phyloP scores from a whole-genome alignment of 2,797 vertebrate genomes.

The Rhinella marina region DNA sequence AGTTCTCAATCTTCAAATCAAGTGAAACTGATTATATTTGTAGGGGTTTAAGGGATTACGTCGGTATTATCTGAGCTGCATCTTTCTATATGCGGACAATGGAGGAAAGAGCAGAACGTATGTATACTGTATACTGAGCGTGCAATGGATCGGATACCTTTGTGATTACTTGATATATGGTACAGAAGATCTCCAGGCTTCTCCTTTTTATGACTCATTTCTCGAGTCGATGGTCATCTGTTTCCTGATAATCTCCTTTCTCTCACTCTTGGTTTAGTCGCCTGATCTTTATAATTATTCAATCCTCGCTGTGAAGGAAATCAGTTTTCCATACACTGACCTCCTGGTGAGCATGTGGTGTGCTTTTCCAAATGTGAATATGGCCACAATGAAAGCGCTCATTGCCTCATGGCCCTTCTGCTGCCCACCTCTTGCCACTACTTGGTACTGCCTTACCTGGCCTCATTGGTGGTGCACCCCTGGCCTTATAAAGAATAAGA shows the following conservation, averaged over 20 bases:
- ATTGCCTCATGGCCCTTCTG: no score
- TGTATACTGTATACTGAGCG: background rate
- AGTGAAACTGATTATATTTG: slow-evolving; percentile 42
- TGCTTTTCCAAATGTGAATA: no score
- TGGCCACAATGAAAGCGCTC: no score
- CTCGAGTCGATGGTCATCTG: background rate
- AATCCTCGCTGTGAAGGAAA: no score
- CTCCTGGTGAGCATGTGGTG: background rate
- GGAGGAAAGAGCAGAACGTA: background rate
- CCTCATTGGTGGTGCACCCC: no score
- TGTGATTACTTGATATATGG: background rate
- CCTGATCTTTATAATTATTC: no score
- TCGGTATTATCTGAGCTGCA: slow-evolving; percentile 19
- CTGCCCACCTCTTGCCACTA: no score
- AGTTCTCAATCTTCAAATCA: slow-evolving; percentile 2
- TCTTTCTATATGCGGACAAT: background rate
- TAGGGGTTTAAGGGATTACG: slow-evolving; percentile 42
- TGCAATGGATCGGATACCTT: background rate
- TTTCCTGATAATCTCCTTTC: no score
- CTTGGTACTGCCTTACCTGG: no score
- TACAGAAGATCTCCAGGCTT: background rate
- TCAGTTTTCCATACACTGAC: background rate
- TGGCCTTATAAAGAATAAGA: no score
- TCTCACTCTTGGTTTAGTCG: no score
- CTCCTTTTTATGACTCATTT: background rate